Percentiles rank a stretch among this genome's conserved stretches.
phyloP scores from a whole-genome alignment of 2,797 vertebrate species.

The Rhynchonycteris naso region DNA sequence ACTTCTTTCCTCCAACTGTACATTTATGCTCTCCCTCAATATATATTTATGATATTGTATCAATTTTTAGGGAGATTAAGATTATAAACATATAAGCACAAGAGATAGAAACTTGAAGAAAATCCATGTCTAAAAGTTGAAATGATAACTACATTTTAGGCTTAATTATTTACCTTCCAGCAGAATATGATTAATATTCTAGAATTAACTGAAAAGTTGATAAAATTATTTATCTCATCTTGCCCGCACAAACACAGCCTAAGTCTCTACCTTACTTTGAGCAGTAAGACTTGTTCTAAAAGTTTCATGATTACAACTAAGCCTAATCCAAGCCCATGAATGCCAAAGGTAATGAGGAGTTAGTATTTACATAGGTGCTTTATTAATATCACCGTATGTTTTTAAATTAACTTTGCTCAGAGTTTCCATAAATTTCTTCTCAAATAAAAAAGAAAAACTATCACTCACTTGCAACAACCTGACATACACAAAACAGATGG shows the following conservation, averaged over 20 bases:
- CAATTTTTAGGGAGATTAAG: not conserved
- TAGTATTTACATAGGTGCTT: slow-evolving; percentile 49
- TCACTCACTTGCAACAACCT: slow-evolving; percentile 73
- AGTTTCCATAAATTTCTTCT: slow-evolving; percentile 73
- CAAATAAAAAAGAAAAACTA: slow-evolving; percentile 78
- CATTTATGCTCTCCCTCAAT: not conserved
- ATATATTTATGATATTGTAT: not conserved
- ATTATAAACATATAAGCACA: not conserved
- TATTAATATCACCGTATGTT: slow-evolving; percentile 71
- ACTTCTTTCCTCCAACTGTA: not conserved
- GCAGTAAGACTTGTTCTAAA: not conserved
- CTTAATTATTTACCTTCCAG: not conserved
- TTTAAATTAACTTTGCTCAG: slow-evolving; percentile 70
- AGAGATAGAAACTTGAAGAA: not conserved
- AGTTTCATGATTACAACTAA: not conserved
- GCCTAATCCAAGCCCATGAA: slow-evolving; percentile 15
- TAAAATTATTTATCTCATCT: not conserved
- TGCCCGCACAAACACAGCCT: not conserved
- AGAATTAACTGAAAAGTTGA: not conserved
- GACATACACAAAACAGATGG: slow-evolving; percentile 79
- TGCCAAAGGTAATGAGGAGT: slow-evolving; percentile 55
- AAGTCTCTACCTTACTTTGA: not conserved
- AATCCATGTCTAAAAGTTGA: not conserved
- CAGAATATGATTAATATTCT: not conserved
- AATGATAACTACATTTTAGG: not conserved